These are phyloP conservation scores for Crenichthys baileyi DNA, from an alignment of 2,797 vertebrate species.

Conservation along the genomic window DNA sequence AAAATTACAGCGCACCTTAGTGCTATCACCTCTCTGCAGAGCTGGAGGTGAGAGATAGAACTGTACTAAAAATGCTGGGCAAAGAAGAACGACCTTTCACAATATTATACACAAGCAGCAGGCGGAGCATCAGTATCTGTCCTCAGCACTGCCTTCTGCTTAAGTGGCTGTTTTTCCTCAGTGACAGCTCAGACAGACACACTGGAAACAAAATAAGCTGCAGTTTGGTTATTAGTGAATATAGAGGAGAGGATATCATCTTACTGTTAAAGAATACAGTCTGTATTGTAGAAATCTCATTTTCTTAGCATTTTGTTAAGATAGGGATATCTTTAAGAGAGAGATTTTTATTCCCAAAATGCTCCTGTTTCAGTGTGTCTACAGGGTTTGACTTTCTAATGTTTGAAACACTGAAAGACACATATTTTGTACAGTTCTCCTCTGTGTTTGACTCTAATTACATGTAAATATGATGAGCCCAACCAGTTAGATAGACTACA, in stretches of 20 bases:
- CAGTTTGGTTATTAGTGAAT: not conserved
- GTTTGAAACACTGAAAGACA: not conserved
- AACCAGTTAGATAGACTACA: too few species aligned
- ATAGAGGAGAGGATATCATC: not conserved
- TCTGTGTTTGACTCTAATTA: not conserved
- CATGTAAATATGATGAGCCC: too few species aligned
- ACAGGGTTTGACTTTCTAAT: not conserved
- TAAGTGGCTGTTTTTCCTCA: slow-evolving; percentile 56
- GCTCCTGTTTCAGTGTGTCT: not conserved
- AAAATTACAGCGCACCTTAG: slow-evolving; percentile 64
- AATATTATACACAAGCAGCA: slow-evolving; percentile 49
- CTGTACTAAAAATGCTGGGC: slow-evolving; percentile 51
- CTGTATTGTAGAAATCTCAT: not conserved
- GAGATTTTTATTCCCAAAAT: not conserved
- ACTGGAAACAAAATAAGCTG: slow-evolving; percentile 23
- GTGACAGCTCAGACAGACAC: slow-evolving; percentile 42
- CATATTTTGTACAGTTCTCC: not conserved
- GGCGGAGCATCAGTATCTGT: slow-evolving; percentile 59
- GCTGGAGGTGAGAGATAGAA: slow-evolving; percentile 74
- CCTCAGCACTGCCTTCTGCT: slow-evolving; percentile 29
- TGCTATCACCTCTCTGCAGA: slow-evolving; percentile 62
- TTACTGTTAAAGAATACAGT: not conserved
- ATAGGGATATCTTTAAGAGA: not conserved
- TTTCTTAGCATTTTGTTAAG: not conserved
- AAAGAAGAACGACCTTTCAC: slow-evolving; percentile 66